phyloP scores from a whole-genome alignment of 1,140 invertebrate genomes.

The Doryteuthis pealeii region DNA sequence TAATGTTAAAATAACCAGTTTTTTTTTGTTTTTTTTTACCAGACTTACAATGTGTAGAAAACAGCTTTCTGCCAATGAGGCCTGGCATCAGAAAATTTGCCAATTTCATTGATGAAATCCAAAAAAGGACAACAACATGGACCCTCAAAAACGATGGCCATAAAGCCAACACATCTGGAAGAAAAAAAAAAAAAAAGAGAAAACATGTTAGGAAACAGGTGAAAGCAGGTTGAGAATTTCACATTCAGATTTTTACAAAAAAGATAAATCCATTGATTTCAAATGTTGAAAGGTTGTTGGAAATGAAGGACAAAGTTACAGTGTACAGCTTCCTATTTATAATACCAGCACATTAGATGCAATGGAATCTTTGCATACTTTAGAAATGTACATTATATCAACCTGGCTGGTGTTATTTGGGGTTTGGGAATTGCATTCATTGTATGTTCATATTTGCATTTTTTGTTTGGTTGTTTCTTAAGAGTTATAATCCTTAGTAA shows the following conservation, averaged over 20 bases:
- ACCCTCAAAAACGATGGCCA: conserved; percentile 84
- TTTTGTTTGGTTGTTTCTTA: no score
- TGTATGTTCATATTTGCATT: no score
- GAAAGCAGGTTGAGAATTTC: not conserved
- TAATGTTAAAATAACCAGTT: no score
- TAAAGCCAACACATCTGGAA: conserved; percentile 75
- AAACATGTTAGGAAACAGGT: not conserved
- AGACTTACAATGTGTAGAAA: conserved; percentile 79
- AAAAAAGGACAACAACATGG: conserved; percentile 94
- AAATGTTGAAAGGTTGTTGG: not conserved
- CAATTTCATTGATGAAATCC: conserved; percentile 84
- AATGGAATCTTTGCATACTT: not conserved
- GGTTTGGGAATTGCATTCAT: no score
- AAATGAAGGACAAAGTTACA: not conserved
- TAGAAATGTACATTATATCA: no score
- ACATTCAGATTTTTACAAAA: not conserved
- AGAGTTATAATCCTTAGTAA: no score
- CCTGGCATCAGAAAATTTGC: conserved; percentile 77
- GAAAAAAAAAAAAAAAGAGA: conserved; percentile 22
- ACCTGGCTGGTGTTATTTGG: no score
- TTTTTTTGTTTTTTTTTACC: no score
- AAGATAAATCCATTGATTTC: not conserved
- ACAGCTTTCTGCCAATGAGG: conserved; percentile 90
- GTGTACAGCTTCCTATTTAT: not conserved
- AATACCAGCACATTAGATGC: not conserved